Conservation (phyloP, 2,113 vertebrate genomes). For the Pan troglodytes region NHGRI_mPanTro3-v2.1_pri NC_072412.2:69118501-69119000, state of each 20-base stretch:
- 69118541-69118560: not conserved
- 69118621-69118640: not conserved
- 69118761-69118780: not conserved
- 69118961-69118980: not conserved
- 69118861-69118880: not conserved
- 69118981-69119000: not conserved
- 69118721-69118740: not conserved
- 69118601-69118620: not conserved
- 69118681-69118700: not conserved
- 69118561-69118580: not conserved
- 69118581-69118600: not conserved
- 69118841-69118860: not conserved
- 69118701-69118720: not conserved
- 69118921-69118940: not conserved
- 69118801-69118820: not conserved
- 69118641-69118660: not conserved
- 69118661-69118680: not conserved
- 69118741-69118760: not conserved
- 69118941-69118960: not conserved
- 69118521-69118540: not conserved
- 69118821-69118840: not conserved
- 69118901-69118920: not conserved
- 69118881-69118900: not conserved
- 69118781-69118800: not conserved
- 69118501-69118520: not conserved